These are phyloP conservation scores for Phrynosoma blainvillii DNA, from an alignment of 2,113 vertebrate species.

Conservation along the genomic window DNA sequence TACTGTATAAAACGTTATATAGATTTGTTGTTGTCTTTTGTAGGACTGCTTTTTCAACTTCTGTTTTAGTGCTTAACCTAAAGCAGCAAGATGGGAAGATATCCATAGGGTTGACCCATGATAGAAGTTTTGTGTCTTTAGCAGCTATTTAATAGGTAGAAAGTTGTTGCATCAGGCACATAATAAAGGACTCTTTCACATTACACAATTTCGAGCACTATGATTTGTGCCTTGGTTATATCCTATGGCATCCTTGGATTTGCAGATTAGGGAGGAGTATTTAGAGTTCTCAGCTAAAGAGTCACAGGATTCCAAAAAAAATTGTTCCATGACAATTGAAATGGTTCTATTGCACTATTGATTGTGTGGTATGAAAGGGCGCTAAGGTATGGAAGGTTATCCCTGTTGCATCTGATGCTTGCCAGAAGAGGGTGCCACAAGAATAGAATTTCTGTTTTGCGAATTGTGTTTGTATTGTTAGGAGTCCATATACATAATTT, in stretches of 20 bases:
- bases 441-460: not conserved
- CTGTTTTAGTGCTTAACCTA: not conserved
- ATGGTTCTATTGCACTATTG: no score
- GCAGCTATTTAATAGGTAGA: not conserved
- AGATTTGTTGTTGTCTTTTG: not conserved
- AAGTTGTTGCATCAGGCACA: not conserved
- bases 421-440: slow-evolving; percentile 35
- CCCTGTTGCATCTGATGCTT: not conserved
- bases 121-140: not conserved
- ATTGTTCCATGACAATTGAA: no score
- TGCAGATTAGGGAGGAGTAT: no score
- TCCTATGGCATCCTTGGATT: no score
- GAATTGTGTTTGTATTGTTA: not conserved
- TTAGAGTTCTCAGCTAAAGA: no score
- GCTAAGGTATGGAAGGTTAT: not conserved
- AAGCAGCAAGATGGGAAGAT: not conserved
- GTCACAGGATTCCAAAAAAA: no score
- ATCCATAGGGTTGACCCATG: not conserved
- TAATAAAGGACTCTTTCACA: no score
- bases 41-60: not conserved
- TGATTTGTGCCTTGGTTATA: no score
- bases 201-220: no score
- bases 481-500: not conserved
- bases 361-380: no score
- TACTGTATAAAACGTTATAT: not conserved